Percentiles rank a stretch among this genome's conserved stretches.
Evolutionary conservation across 2,113 vertebrate species (phyloP).

Genomic region (Microtus montanus): DNA sequence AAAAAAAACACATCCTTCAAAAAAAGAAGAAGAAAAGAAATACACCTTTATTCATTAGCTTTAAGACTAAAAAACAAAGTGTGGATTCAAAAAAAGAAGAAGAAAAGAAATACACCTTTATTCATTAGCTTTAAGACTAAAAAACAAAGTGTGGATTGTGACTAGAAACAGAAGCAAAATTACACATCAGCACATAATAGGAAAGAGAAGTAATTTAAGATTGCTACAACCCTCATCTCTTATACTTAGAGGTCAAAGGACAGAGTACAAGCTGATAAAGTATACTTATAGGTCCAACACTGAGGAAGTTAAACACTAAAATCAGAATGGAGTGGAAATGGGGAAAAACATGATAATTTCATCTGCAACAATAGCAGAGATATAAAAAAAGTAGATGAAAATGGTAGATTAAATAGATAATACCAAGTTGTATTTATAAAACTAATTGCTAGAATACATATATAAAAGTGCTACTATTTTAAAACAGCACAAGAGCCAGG

Average conservation of each 20-base stretch:
- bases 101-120: neutral
- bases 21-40: neutral
- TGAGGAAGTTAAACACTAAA: neutral
- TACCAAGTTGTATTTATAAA: neutral
- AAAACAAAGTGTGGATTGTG: neutral
- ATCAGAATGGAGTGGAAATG: neutral
- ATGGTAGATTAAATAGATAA: neutral
- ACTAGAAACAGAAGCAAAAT: neutral
- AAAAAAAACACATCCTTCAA: neutral
- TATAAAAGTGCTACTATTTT: neutral
- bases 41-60: neutral
- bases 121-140: neutral
- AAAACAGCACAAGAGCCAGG: neutral
- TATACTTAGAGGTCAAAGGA: neutral
- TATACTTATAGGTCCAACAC: neutral
- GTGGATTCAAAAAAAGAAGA: neutral
- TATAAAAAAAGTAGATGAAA: neutral
- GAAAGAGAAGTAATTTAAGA: neutral
- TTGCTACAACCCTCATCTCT: neutral
- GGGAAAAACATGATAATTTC: neutral
- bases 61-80: neutral
- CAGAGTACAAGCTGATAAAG: neutral
- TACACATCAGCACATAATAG: neutral
- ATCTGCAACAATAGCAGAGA: neutral
- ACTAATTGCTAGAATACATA: neutral